Evolutionary conservation across 1,140 invertebrate species (phyloP), one percentile per base, ranked within the genome.

Genomic region (Rhopalosiphum maidis): DNA sequence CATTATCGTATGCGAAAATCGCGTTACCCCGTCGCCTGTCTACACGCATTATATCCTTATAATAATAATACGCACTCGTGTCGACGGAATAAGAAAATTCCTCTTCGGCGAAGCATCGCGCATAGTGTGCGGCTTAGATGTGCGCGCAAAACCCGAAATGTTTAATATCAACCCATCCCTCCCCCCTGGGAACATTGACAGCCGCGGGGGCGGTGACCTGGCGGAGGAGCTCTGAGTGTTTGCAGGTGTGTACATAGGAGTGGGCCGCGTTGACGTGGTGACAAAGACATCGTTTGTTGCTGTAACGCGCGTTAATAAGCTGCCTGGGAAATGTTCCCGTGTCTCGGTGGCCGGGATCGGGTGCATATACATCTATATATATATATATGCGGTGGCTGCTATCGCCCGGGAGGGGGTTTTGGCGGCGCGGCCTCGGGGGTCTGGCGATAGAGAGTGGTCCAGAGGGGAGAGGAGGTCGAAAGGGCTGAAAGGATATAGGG

Each of bases 291-390:
- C 37, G 83, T 41, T 43, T 41, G 37, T 41, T 86, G 22, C 37
- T 86, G 41, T 41, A 86, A 86, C 83, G 23, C 83, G 83, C 41
- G 83, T n/a, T 86, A 43, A 86, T 86, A 86, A 86, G 83, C 83
- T 41, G 41, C 37, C 23, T 43, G 83, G 23, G 83, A 86, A 86
- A 86, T 41, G 83, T 86, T 86, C 41, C 23, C 23, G 37, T 43
- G 37, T 86, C 83, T 86, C 83, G 83, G 37, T 86, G 37, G 35
- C n/a, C 41, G 21, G 37, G 35, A 83, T 83, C 35, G 18, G n/a
- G 60, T 77, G 30, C 60, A 21, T 77, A 77, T 60, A 54, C 22
- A 54, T 54, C 51, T 54, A 60, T 30, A 77, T n/a, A 68, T 15
- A 51, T 51, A 15, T 82, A 77, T 83, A 23, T 83, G 35, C 6